phyloP scores from a whole-genome alignment of 2,113 vertebrate genomes.

The Pheucticus melanocephalus region DNA sequence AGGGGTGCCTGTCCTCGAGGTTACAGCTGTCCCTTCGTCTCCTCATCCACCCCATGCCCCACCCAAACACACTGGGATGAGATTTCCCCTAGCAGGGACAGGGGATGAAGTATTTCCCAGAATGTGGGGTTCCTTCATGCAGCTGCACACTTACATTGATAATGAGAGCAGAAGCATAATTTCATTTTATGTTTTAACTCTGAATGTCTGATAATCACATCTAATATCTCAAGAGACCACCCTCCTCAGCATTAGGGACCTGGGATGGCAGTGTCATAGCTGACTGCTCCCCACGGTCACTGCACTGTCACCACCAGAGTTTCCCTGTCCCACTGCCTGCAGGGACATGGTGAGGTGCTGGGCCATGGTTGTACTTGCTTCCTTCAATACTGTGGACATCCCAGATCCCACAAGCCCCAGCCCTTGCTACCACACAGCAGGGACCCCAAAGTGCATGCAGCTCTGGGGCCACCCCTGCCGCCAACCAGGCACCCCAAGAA shows the following conservation, averaged over 20 bases:
- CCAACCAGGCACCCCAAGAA: rapidly evolving
- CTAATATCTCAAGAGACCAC: background rate
- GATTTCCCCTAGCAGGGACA: background rate
- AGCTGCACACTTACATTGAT: background rate
- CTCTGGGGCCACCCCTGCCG: background rate
- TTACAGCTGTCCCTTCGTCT: rapidly evolving
- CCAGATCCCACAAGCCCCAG: background rate
- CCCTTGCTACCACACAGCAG: background rate
- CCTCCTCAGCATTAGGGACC: background rate
- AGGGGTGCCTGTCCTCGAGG: rapidly evolving
- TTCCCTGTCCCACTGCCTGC: background rate
- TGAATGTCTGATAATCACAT: background rate
- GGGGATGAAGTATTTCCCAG: background rate
- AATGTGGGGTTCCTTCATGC: background rate
- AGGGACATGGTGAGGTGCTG: rapidly evolving
- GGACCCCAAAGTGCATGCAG: background rate
- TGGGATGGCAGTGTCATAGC: rapidly evolving
- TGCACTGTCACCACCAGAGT: background rate
- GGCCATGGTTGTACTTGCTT: rapidly evolving
- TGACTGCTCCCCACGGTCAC: background rate
- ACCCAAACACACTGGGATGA: background rate
- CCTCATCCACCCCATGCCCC: background rate
- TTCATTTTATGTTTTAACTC: background rate
- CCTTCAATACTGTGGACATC: rapidly evolving
- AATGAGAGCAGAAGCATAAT: background rate